These are phyloP conservation scores for Corvus cornix DNA, from an alignment of 2,113 vertebrate species.

Conservation along the genomic window DNA sequence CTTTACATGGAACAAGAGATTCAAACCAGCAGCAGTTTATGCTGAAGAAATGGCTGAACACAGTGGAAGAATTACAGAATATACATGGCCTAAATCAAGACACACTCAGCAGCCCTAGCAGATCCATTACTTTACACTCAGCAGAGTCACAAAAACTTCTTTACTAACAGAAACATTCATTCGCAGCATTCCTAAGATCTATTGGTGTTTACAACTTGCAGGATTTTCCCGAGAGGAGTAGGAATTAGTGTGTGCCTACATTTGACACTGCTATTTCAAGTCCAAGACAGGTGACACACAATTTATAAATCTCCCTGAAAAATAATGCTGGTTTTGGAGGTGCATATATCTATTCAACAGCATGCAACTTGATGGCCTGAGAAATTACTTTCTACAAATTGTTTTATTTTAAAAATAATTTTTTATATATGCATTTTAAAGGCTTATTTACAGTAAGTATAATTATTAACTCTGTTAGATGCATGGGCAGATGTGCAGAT, in stretches of 20 bases:
- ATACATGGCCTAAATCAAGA: neutral
- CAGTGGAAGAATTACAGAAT: neutral
- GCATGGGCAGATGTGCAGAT: neutral
- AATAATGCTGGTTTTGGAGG: neutral
- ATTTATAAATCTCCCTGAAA: neutral
- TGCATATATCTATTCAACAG: neutral
- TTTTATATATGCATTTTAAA: neutral
- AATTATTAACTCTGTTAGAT: neutral
- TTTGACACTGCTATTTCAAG: neutral
- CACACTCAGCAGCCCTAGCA: neutral
- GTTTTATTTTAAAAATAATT: conserved; percentile 29
- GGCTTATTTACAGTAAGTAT: conserved; percentile 34
- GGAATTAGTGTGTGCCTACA: neutral
- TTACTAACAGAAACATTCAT: neutral
- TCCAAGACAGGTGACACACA: neutral
- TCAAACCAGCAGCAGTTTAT: neutral
- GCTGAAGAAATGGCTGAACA: neutral
- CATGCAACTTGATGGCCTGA: neutral
- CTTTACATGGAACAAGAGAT: neutral
- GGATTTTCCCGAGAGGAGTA: neutral
- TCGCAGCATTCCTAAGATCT: neutral
- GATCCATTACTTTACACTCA: neutral
- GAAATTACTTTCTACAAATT: neutral
- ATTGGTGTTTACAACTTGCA: neutral
- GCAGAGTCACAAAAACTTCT: neutral